These are phyloP conservation scores for Stenodema calcarata DNA, from an alignment of 2,888 invertebrate species.

Conservation along the genomic window DNA sequence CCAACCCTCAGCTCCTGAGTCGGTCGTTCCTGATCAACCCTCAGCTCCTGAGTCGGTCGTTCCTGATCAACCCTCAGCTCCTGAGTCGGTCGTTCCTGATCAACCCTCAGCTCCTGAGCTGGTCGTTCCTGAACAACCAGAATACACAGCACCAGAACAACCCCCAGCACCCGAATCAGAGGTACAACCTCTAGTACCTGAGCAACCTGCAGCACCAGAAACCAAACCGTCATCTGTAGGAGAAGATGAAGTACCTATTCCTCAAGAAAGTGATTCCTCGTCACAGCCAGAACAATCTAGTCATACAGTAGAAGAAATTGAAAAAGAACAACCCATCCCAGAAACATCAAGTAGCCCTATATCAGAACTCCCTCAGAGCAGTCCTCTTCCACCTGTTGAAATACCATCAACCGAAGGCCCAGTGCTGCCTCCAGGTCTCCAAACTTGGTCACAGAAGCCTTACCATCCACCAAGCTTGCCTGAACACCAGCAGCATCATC, in stretches of 20 bases:
- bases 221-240: slow-evolving; percentile 2
- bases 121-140: no score
- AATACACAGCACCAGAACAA: slow-evolving; percentile 34
- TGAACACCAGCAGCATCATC: slow-evolving; percentile 8
- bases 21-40: slow-evolving; percentile 7
- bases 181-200: background rate
- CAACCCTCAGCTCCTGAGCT: background rate
- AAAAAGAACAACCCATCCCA: slow-evolving; percentile 11
- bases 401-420: slow-evolving; percentile 41
- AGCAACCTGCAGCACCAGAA: slow-evolving; percentile 13
- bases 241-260: background rate
- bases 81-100: slow-evolving; percentile 37
- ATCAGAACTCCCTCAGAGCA: background rate
- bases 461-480: slow-evolving; percentile 12
- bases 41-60: slow-evolving; percentile 1
- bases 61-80: background rate
- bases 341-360: slow-evolving; percentile 2
- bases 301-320: slow-evolving; percentile 31
- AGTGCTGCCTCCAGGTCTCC: slow-evolving; percentile 32
- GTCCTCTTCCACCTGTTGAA: slow-evolving; percentile 33
- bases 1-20: slow-evolving; percentile 25
- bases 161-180: slow-evolving; percentile 46
- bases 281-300: slow-evolving; percentile 42
- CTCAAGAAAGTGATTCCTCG: background rate
- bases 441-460: slow-evolving; percentile 53